Conservation (phyloP, 1,140 invertebrate species). For the Drosophila ironensis region DNA sequence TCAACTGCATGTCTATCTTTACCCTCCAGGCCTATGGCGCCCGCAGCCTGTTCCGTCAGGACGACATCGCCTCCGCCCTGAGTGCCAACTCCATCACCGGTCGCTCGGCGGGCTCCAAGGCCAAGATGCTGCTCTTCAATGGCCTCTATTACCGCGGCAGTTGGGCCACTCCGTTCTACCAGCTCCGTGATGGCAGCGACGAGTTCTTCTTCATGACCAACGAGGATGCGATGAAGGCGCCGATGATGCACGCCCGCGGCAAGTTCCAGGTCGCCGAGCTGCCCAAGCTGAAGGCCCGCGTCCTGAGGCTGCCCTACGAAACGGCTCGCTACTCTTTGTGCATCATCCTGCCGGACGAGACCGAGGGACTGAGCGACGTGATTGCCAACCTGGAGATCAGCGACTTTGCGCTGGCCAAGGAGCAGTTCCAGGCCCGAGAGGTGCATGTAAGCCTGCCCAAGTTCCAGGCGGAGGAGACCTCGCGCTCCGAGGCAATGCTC, state of each 20-base stretch:
- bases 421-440: conserved; percentile 54
- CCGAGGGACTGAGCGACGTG: conserved; percentile 82
- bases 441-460: conserved; percentile 71
- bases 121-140: conserved; percentile 86
- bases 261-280: conserved; percentile 83
- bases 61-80: conserved; percentile 75
- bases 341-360: conserved; percentile 83
- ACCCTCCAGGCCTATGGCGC: conserved; percentile 47
- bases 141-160: conserved; percentile 85
- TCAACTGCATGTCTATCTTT: too few species aligned
- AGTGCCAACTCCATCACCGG: conserved; percentile 81
- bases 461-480: conserved; percentile 76
- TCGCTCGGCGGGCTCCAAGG: conserved; percentile 51
- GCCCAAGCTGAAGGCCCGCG: conserved; percentile 83
- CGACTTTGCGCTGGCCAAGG: conserved; percentile 48
- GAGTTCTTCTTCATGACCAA: conserved; percentile 84
- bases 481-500: conserved; percentile 70
- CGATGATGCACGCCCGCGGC: conserved; percentile 84
- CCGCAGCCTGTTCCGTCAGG: conserved; percentile 67
- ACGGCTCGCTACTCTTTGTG: conserved; percentile 84
- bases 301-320: conserved; percentile 85
- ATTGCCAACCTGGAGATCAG: conserved; percentile 64
- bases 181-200: conserved; percentile 73
- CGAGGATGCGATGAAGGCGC: conserved; percentile 83
- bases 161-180: conserved; percentile 68